A percentile compares a stretch with the other conserved stretches of the same genome.
Evolutionary conservation across 2,888 invertebrate species (phyloP).

Genomic region (Brachyopa scutellaris): DNA sequence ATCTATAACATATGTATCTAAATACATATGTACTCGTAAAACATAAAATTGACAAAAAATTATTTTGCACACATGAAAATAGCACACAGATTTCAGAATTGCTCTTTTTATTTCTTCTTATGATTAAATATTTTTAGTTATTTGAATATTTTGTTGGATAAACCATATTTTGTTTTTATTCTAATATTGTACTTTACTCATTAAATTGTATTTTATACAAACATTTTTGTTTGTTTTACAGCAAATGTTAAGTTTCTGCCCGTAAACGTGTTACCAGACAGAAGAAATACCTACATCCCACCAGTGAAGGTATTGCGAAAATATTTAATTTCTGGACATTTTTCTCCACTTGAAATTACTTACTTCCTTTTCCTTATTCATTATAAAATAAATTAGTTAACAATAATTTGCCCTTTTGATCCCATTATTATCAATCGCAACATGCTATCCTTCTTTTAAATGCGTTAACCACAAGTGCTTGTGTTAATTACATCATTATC

Average conservation of each 20-base stretch:
- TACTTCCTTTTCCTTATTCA: slow-evolving; percentile 68
- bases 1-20: too few species aligned
- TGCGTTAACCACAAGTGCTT: slow-evolving; percentile 69
- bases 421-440: slow-evolving; percentile 67
- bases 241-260: slow-evolving; percentile 75
- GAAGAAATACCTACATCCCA: slow-evolving; percentile 75
- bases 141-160: background rate
- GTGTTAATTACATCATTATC: slow-evolving; percentile 58
- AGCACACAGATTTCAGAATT: slow-evolving; percentile 9
- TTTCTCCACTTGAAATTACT: slow-evolving; percentile 72
- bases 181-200: slow-evolving; percentile 50
- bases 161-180: slow-evolving; percentile 13
- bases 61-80: slow-evolving; percentile 9
- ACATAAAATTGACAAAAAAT: too few species aligned
- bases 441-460: slow-evolving; percentile 68
- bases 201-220: slow-evolving; percentile 70
- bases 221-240: slow-evolving; percentile 78
- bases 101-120: background rate
- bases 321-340: slow-evolving; percentile 71
- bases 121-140: background rate
- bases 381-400: slow-evolving; percentile 45
- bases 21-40: too few species aligned
- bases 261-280: slow-evolving; percentile 74
- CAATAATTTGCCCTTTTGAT: slow-evolving; percentile 54
- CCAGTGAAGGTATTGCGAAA: slow-evolving; percentile 75